phyloP scores from a whole-genome alignment of 2,113 vertebrate genomes.

The Daboia siamensis region DNA sequence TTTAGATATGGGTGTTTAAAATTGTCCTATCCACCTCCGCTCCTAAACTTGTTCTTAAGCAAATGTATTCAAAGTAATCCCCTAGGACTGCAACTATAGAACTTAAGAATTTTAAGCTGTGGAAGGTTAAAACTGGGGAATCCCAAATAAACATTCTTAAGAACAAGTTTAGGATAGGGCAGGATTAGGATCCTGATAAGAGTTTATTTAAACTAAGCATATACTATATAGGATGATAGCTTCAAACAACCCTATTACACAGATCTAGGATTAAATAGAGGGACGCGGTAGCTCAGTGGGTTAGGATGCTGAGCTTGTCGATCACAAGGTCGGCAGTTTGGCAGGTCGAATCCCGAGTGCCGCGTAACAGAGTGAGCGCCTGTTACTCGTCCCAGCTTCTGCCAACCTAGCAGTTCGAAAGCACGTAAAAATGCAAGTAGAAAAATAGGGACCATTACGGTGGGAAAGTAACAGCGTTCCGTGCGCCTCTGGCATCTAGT shows the following conservation, averaged over 20 bases:
- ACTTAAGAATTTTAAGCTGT: not conserved
- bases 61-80: not conserved
- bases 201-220: not conserved
- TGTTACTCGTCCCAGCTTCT: too few relatives aligned
- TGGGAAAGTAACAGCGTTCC: too few relatives aligned
- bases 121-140: not conserved
- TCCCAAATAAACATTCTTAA: not conserved
- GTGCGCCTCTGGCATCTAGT: too few relatives aligned
- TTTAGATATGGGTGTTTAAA: not conserved
- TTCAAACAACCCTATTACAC: not conserved
- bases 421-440: too few relatives aligned
- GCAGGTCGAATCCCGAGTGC: too few relatives aligned
- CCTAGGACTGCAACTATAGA: not conserved
- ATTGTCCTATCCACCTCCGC: not conserved
- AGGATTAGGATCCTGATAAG: not conserved
- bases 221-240: not conserved
- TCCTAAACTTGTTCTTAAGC: not conserved
- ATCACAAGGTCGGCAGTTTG: too few relatives aligned
- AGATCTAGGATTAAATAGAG: not conserved
- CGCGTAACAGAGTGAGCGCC: too few relatives aligned
- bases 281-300: too few relatives aligned
- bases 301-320: too few relatives aligned
- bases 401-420: too few relatives aligned
- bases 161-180: not conserved
- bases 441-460: too few relatives aligned